A percentile compares a stretch with the other conserved stretches of the same genome.
phyloP scores from a whole-genome alignment of 2,113 vertebrate genomes.

The Chiloscyllium plagiosum region DNA sequence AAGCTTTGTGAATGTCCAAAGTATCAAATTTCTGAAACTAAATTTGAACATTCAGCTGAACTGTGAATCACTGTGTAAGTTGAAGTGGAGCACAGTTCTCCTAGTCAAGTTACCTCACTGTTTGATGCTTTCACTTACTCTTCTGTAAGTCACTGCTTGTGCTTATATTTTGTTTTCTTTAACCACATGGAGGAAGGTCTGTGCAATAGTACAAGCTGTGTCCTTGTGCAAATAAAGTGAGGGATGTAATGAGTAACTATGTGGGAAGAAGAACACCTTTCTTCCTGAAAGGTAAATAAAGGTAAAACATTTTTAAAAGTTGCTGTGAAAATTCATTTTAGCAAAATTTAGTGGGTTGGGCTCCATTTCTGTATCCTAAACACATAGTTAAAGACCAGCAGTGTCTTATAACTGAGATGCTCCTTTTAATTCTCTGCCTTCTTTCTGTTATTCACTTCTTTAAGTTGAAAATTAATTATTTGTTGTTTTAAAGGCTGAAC shows the following conservation, averaged over 20 bases:
- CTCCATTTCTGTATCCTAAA: background rate
- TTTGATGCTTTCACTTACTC: background rate
- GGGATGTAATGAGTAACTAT: background rate
- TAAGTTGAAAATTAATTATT: background rate
- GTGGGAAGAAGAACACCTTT: background rate
- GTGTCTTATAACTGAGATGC: background rate
- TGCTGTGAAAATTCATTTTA: background rate
- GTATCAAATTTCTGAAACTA: background rate
- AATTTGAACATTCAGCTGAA: background rate
- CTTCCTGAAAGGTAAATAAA: background rate
- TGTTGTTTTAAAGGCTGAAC: background rate
- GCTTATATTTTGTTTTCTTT: background rate
- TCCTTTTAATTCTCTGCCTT: background rate
- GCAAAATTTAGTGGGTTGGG: background rate
- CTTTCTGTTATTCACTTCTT: background rate
- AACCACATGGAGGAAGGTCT: background rate
- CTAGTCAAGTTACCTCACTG: background rate
- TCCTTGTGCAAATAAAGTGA: background rate
- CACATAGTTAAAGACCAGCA: background rate
- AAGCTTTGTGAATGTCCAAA: background rate
- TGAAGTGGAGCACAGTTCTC: background rate
- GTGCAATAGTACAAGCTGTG: constrained; percentile 1
- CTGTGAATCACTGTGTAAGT: background rate
- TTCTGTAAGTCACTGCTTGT: background rate
- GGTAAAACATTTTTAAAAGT: background rate